Percentiles rank a stretch among this genome's conserved stretches.
These are phyloP conservation scores for Thera britannica DNA, from an alignment of 2,888 invertebrate species.

Conservation along the genomic window DNA sequence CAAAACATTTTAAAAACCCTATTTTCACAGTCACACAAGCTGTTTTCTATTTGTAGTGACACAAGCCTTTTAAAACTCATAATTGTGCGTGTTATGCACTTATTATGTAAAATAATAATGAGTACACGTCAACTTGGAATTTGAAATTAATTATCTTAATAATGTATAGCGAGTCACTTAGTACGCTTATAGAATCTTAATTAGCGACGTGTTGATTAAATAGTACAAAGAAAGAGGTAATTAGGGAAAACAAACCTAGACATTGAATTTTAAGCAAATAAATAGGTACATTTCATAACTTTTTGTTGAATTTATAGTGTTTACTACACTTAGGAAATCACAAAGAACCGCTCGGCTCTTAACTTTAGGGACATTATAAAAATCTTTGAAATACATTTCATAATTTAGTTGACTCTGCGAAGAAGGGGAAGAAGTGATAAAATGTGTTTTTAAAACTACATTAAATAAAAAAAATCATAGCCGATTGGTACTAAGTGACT, in stretches of 20 bases:
- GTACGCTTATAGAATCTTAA: constrained; percentile 56
- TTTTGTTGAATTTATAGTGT: too few relatives aligned
- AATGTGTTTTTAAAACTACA: too few relatives aligned
- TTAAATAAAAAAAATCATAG: too few relatives aligned
- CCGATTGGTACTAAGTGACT: too few relatives aligned
- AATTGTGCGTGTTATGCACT: constrained; percentile 50
- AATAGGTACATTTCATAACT: too few relatives aligned
- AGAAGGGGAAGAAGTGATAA: too few relatives aligned
- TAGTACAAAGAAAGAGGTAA: constrained; percentile 1
- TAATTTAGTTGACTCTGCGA: too few relatives aligned
- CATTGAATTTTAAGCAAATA: not conserved
- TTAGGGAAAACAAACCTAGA: not conserved
- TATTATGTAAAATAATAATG: constrained; percentile 62
- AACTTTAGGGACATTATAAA: too few relatives aligned
- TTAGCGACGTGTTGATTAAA: constrained; percentile 42
- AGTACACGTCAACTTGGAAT: constrained; percentile 52
- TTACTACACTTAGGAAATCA: too few relatives aligned
- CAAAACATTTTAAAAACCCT: too few relatives aligned
- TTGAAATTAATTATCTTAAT: constrained; percentile 72
- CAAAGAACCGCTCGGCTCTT: too few relatives aligned
- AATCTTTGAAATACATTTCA: too few relatives aligned
- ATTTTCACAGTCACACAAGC: not conserved
- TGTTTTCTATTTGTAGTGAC: constrained; percentile 5
- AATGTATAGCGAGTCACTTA: constrained; percentile 52
- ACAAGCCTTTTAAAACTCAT: constrained; percentile 2